Base-by-base conservation (phyloP, 2,797 vertebrate species). In the Myoxocephalus aenaeus region DNA sequence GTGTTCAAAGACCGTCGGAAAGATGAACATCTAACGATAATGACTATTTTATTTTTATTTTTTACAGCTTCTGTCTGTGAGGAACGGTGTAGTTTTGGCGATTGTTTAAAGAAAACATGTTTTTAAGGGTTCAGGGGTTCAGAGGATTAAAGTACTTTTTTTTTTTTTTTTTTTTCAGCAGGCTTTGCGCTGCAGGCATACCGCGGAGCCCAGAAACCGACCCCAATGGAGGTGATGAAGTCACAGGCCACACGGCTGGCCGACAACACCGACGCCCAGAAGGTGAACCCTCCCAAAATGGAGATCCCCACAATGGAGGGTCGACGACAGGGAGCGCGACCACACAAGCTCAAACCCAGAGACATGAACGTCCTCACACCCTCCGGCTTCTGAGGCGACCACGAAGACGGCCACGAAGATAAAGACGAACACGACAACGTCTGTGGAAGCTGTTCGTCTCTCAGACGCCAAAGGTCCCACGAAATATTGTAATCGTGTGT, bases 351-450 rank as follows among this genome's bases (percentile, higher is more conserved):
- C 77, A 96, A 96, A 87, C 96, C 94, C 7, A 92, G 97, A 51
- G 98, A 99, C 88, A 93, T 99, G 95, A 99, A 99, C 18, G 93
- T 97, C 87, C 96, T 99, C 71, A 97, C 96, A 15, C 97, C 97
- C 50, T 97, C 97, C 0, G 97, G 97, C 54, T 99, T 99, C 94
- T 99, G 94, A 94, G 79, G 32, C n/a, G 0, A 17, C 29, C 0
- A 22, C 4, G 5, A 12, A 10, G 11, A 40, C 8, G 9, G 10
- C 36, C 36, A 2, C 40, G 13, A 15, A 3, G 3, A 11, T 8
- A 13, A 42, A 13, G 12, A 34, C 40, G 11, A 42, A 13, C 40
- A 1, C 40, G 8, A 38, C 1, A 1, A 38, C 36, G 36, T 38
- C 36, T 11, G 36, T 34, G 38, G 38, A 40, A 42, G 56, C 42